A percentile compares a stretch with the other conserved stretches of the same genome.
These are phyloP conservation scores for Phenganax stokvisi DNA, from an alignment of 92 coral and sea anemone species.

Conservation along the genomic window DNA sequence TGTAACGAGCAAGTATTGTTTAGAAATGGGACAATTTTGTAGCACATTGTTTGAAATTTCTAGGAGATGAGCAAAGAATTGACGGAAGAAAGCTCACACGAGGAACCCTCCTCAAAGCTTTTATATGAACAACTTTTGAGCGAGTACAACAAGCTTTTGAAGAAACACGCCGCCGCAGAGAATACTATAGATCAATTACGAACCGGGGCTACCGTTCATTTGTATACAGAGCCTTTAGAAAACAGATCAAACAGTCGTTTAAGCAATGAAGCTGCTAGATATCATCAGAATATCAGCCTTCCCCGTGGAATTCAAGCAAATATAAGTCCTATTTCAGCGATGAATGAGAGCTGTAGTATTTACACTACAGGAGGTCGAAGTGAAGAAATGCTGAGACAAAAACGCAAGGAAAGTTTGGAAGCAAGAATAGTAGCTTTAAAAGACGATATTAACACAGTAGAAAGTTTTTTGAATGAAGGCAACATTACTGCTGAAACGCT, in stretches of 20 bases:
- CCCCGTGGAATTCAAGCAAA: slow-evolving; percentile 69
- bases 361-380: slow-evolving; percentile 25
- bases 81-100: neutral
- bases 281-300: slow-evolving; percentile 62
- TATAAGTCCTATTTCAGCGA: slow-evolving; percentile 47
- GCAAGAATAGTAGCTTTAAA: slow-evolving; percentile 59
- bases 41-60: slow-evolving; percentile 7
- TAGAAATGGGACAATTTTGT: slow-evolving; percentile 23
- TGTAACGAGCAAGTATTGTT: slow-evolving; percentile 25
- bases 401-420: slow-evolving; percentile 15
- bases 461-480: slow-evolving; percentile 61
- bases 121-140: slow-evolving; percentile 71
- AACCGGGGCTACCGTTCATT: slow-evolving; percentile 88
- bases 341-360: slow-evolving; percentile 35
- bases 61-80: slow-evolving; percentile 20
- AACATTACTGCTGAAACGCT: slow-evolving; percentile 61
- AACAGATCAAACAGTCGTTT: slow-evolving; percentile 67
- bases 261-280: slow-evolving; percentile 54
- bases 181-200: slow-evolving; percentile 91
- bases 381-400: slow-evolving; percentile 1
- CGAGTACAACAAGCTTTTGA: slow-evolving; percentile 83
- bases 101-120: slow-evolving; percentile 41
- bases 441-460: slow-evolving; percentile 71
- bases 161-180: slow-evolving; percentile 91
- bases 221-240: slow-evolving; percentile 87